phyloP scores from a whole-genome alignment of 2,888 invertebrate genomes.

The Diplazon laetatorius region DNA sequence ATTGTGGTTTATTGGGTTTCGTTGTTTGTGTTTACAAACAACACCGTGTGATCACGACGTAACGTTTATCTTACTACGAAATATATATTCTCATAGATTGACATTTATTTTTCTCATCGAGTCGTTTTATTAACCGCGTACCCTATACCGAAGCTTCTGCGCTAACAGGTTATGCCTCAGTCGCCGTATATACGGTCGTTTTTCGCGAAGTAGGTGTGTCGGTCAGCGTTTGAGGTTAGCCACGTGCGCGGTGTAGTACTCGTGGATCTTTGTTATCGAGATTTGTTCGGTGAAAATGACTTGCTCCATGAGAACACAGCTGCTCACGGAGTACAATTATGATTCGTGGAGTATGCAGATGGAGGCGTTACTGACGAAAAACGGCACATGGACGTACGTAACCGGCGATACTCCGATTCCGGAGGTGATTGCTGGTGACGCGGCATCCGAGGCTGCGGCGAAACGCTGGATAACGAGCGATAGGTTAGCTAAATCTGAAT shows the following conservation, averaged over 20 bases:
- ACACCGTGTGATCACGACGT: too few species aligned
- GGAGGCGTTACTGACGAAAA: background rate
- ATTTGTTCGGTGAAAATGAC: background rate
- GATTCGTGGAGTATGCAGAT: background rate
- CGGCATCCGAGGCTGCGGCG: background rate
- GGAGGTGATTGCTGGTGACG: background rate
- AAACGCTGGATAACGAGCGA: constrained; percentile 6
- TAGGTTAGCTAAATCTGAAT: constrained; percentile 9
- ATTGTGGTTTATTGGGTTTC: too few species aligned
- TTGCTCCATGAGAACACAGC: background rate
- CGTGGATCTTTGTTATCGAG: background rate
- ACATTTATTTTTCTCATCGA: too few species aligned
- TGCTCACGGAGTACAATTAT: constrained; percentile 12
- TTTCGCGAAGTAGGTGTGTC: background rate
- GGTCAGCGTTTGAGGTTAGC: too few species aligned
- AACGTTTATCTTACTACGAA: too few species aligned
- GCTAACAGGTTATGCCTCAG: constrained; percentile 6
- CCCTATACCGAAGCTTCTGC: too few species aligned
- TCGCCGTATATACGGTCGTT: background rate
- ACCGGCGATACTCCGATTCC: constrained; percentile 1
- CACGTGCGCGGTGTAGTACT: too few species aligned
- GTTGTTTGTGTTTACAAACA: too few species aligned
- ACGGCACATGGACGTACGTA: constrained; percentile 4
- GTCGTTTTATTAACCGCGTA: too few species aligned
- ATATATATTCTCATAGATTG: too few species aligned